Conservation (phyloP, 2,888 invertebrate genomes). For the Salticus scenicus region DNA sequence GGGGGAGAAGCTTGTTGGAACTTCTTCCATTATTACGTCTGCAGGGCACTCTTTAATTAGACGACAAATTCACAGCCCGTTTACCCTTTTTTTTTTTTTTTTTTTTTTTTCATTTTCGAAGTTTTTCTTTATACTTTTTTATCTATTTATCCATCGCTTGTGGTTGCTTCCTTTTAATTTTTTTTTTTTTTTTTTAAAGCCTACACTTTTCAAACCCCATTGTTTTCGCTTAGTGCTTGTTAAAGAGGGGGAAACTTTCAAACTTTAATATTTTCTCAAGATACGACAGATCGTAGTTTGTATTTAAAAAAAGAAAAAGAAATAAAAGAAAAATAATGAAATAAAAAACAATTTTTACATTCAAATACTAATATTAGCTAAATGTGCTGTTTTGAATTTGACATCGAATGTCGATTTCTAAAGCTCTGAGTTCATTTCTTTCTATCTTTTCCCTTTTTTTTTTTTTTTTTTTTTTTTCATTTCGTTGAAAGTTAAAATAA, state of each 20-base stretch:
- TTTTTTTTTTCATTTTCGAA: slow-evolving; percentile 19
- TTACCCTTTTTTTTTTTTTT: slow-evolving; percentile 48
- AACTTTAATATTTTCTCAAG: slow-evolving; percentile 70
- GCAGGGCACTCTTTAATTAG: slow-evolving; percentile 69
- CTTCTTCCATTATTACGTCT: slow-evolving; percentile 70
- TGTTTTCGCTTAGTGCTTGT: slow-evolving; percentile 69
- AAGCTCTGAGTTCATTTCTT: slow-evolving; percentile 16
- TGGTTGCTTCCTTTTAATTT: slow-evolving; percentile 37
- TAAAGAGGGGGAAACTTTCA: slow-evolving; percentile 67
- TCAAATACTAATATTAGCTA: slow-evolving; percentile 51
- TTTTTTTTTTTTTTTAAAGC: slow-evolving; percentile 27
- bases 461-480: no score
- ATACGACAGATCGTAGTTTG: slow-evolving; percentile 31
- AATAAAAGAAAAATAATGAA: slow-evolving; percentile 31
- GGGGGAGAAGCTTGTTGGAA: slow-evolving; percentile 32
- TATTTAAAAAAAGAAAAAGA: background rate
- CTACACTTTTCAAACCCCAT: slow-evolving; percentile 52
- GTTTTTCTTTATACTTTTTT: slow-evolving; percentile 27
- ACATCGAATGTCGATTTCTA: slow-evolving; percentile 27
- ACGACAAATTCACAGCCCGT: slow-evolving; percentile 64
- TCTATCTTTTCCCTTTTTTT: no score
- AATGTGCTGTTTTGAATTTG: background rate
- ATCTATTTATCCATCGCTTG: slow-evolving; percentile 66
- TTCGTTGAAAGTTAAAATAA: no score
- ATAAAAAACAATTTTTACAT: slow-evolving; percentile 38